Conservation (phyloP, 30 jellyfish, hydroid and myxozoan species). For the Sanderia malayensis region DNA sequence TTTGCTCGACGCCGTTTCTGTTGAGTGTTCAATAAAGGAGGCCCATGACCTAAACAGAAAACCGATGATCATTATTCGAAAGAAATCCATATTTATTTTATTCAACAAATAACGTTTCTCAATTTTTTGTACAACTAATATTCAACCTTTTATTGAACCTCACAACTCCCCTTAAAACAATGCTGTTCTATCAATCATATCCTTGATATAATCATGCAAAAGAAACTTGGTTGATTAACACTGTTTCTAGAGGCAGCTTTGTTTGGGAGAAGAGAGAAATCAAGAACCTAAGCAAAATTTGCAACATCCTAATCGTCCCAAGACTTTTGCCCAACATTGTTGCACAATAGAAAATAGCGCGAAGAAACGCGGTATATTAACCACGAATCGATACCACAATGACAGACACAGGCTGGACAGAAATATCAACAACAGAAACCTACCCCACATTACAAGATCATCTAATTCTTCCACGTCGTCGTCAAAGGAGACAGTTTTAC, state of each 20-base stretch:
- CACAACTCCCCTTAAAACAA: too few species aligned
- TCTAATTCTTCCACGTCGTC: slow-evolving; percentile 67
- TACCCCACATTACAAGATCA: slow-evolving; percentile 69
- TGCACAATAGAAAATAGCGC: neutral
- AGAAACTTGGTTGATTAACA: too few species aligned
- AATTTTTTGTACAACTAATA: neutral
- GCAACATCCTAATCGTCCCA: neutral
- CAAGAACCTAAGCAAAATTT: neutral
- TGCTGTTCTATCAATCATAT: neutral
- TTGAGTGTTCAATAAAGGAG: slow-evolving; percentile 53
- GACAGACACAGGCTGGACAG: neutral
- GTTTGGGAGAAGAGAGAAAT: neutral
- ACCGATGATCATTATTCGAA: neutral
- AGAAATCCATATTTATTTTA: neutral
- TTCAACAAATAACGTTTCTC: neutral
- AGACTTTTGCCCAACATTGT: neutral
- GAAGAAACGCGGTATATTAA: neutral
- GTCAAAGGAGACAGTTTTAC: slow-evolving; percentile 31
- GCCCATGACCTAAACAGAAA: slow-evolving; percentile 54
- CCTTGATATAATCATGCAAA: neutral
- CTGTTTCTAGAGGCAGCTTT: too few species aligned
- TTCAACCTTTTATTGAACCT: too few species aligned
- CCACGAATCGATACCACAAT: neutral
- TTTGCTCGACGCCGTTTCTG: slow-evolving; percentile 39
- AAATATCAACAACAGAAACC: neutral